phyloP scores from a whole-genome alignment of 2,888 invertebrate genomes.

The Tricholauxania praeusta region DNA sequence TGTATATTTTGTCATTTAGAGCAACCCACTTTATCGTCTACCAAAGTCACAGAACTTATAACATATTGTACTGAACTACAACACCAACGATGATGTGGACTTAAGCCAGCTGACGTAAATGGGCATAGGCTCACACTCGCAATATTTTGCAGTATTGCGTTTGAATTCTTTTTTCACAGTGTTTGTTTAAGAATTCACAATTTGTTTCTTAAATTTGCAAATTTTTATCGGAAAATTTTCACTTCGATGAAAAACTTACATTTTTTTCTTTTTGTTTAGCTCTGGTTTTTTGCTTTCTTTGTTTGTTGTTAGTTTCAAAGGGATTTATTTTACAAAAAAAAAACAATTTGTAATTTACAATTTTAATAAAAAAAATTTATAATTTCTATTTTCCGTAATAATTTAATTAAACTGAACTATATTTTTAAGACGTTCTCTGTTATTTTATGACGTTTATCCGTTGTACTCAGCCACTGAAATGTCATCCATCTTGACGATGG shows the following conservation, averaged over 20 bases:
- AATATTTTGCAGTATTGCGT: no score
- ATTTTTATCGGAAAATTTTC: not conserved
- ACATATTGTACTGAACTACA: not conserved
- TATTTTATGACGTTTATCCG: conserved; percentile 2
- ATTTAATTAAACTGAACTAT: conserved; percentile 23
- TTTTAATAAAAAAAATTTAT: conserved; percentile 9
- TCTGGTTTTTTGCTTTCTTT: not conserved
- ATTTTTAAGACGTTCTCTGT: conserved; percentile 1
- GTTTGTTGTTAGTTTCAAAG: not conserved
- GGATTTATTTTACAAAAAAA: not conserved
- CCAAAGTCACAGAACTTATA: no score
- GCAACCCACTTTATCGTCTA: no score
- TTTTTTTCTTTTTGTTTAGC: not conserved
- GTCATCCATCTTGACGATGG: no score
- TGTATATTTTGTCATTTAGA: no score
- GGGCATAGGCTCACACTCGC: not conserved
- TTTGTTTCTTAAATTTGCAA: no score
- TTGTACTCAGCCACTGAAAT: no score
- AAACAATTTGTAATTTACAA: not conserved
- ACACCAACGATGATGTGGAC: conserved; percentile 7
- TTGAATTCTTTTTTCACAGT: no score
- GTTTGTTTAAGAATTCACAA: not conserved
- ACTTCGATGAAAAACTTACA: not conserved
- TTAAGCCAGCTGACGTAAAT: not conserved
- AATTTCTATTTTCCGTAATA: conserved; percentile 7